phyloP scores from a whole-genome alignment of 2,113 vertebrate species.

The Potamarius usumacintae region DNA sequence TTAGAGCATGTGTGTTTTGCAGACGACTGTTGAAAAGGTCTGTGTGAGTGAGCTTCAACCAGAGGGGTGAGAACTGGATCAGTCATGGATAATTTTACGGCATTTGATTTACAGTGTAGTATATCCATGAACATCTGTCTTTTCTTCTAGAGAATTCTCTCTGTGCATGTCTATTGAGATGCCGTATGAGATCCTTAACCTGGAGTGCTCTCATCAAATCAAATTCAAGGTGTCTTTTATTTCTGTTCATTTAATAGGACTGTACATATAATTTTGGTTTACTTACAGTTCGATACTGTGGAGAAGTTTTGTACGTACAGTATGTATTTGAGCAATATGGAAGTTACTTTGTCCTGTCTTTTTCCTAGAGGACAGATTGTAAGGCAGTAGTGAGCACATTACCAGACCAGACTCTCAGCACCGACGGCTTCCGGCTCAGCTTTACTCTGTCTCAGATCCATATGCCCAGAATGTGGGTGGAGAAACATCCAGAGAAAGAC shows the following conservation, averaged over 20 bases:
- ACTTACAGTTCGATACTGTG: background rate
- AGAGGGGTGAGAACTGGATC: slow-evolving; percentile 69
- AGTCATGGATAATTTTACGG: background rate
- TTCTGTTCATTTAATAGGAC: background rate
- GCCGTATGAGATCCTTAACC: slow-evolving; percentile 73
- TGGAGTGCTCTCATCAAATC: slow-evolving; percentile 74
- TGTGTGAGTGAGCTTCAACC: slow-evolving; percentile 69
- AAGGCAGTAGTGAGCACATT: slow-evolving; percentile 78
- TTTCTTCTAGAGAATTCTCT: slow-evolving; percentile 70
- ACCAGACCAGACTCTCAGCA: slow-evolving; percentile 71
- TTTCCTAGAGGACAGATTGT: slow-evolving; percentile 76
- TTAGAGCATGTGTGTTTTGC: slow-evolving; percentile 23
- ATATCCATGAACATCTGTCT: background rate
- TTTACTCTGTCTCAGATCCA: slow-evolving; percentile 73
- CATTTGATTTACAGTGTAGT: background rate
- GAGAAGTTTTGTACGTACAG: background rate
- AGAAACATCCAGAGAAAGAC: slow-evolving; percentile 82
- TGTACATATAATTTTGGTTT: background rate
- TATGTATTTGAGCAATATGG: background rate
- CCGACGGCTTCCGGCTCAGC: slow-evolving; percentile 74
- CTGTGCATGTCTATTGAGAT: slow-evolving; percentile 79
- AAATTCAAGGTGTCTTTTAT: slow-evolving; percentile 74
- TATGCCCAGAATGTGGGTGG: slow-evolving; percentile 86
- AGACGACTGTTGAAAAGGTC: slow-evolving; percentile 77
- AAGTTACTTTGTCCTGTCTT: background rate